These are phyloP conservation scores for Syngnathoides biaculeatus DNA, from an alignment of 2,113 vertebrate genomes.

Conservation along the genomic window DNA sequence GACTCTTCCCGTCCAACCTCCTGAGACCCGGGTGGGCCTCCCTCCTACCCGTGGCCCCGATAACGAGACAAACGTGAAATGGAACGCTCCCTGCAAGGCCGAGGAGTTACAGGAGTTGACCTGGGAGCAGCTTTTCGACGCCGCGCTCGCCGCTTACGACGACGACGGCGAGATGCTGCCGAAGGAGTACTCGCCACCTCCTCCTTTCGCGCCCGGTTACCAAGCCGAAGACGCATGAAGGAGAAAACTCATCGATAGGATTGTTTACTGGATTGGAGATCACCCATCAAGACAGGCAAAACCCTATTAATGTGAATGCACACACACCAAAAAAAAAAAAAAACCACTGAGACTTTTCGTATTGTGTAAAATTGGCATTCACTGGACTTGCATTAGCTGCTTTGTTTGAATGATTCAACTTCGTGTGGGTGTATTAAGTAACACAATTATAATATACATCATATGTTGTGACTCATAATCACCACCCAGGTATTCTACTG, in stretches of 20 bases:
- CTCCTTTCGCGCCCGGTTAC: constrained; percentile 78
- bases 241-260: background rate
- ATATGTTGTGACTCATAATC: background rate
- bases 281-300: background rate
- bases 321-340: background rate
- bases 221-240: background rate
- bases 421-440: background rate
- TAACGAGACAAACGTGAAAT: constrained; percentile 9
- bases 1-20: background rate
- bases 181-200: constrained; percentile 67
- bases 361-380: background rate
- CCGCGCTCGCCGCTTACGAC: background rate
- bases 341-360: background rate
- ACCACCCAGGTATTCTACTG: background rate
- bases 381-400: background rate
- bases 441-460: too few species aligned
- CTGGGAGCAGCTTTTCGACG: background rate
- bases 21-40: too few species aligned
- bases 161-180: constrained; percentile 37
- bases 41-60: background rate
- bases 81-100: background rate
- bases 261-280: background rate
- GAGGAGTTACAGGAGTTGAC: constrained; percentile 40
- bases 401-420: background rate
- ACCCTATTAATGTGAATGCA: background rate